Evolutionary conservation across 2,888 invertebrate genomes (phyloP).

Genomic region (Yponomeuta malinellus): DNA sequence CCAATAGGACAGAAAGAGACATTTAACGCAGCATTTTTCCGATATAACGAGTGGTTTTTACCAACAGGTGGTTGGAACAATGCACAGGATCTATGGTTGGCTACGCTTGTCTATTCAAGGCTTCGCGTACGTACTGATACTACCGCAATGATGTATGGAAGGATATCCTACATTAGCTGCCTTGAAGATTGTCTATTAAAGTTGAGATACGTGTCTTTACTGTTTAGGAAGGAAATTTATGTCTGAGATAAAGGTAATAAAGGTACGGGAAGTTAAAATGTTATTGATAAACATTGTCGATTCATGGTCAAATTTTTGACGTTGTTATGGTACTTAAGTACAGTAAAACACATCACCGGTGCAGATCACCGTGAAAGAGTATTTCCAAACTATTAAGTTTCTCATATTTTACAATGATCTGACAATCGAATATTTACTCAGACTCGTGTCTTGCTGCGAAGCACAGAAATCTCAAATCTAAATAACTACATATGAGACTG

Average conservation of each 20-base stretch:
- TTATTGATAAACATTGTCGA: not conserved
- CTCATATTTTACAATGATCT: too few species aligned
- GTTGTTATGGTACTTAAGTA: too few species aligned
- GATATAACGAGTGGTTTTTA: slow-evolving; percentile 12
- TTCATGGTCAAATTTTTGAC: too few species aligned
- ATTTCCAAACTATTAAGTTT: too few species aligned
- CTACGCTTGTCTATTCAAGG: slow-evolving; percentile 29
- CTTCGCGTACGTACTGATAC: slow-evolving; percentile 19
- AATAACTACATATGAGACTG: too few species aligned
- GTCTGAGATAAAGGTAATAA: slow-evolving; percentile 3
- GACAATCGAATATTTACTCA: not conserved
- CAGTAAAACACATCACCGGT: too few species aligned
- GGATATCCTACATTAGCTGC: slow-evolving; percentile 30
- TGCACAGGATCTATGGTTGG: slow-evolving; percentile 34
- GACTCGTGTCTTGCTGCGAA: not conserved
- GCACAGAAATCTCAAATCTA: not conserved
- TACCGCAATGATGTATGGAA: slow-evolving; percentile 20
- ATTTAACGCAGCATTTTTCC: not conserved
- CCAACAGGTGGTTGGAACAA: slow-evolving; percentile 25
- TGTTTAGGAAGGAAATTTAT: slow-evolving; percentile 3
- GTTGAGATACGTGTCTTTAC: not conserved
- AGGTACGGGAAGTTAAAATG: not conserved
- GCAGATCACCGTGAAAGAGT: too few species aligned
- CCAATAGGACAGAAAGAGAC: slow-evolving; percentile 14
- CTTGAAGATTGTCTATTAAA: slow-evolving; percentile 15